These are phyloP conservation scores for Pangasius mekongensis DNA, from an alignment of 2,797 vertebrate species.

Conservation along the genomic window DNA sequence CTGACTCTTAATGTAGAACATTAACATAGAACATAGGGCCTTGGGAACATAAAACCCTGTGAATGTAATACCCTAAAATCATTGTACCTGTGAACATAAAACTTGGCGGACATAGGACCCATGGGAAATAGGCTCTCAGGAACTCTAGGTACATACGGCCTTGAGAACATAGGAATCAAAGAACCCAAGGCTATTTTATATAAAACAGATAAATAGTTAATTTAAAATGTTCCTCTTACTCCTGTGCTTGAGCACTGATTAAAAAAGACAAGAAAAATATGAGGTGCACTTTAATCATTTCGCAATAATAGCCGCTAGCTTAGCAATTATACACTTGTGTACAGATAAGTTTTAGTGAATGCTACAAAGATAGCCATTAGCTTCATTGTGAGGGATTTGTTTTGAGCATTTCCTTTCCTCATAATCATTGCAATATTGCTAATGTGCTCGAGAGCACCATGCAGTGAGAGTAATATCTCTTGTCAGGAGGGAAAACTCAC, in stretches of 20 bases:
- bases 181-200: background rate
- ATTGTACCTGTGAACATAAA: background rate
- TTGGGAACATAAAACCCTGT: too few relatives aligned
- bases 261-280: background rate
- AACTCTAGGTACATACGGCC: background rate
- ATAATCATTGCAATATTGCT: background rate
- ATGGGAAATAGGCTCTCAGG: background rate
- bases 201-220: conserved; percentile 1
- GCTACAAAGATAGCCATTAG: background rate
- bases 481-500: conserved; percentile 3
- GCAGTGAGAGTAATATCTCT: background rate
- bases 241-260: background rate
- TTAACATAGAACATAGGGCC: too few relatives aligned
- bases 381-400: conserved; percentile 10
- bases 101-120: background rate
- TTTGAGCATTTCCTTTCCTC: background rate
- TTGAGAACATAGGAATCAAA: background rate
- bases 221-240: background rate
- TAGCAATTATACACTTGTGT: conserved; percentile 12
- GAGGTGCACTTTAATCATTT: background rate
- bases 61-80: background rate
- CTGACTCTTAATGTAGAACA: too few relatives aligned
- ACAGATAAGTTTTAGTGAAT: conserved; percentile 2
- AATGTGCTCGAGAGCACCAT: background rate
- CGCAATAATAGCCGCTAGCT: background rate